Conservation (phyloP, 2,797 vertebrate genomes). For the Nannoperca australis region DNA sequence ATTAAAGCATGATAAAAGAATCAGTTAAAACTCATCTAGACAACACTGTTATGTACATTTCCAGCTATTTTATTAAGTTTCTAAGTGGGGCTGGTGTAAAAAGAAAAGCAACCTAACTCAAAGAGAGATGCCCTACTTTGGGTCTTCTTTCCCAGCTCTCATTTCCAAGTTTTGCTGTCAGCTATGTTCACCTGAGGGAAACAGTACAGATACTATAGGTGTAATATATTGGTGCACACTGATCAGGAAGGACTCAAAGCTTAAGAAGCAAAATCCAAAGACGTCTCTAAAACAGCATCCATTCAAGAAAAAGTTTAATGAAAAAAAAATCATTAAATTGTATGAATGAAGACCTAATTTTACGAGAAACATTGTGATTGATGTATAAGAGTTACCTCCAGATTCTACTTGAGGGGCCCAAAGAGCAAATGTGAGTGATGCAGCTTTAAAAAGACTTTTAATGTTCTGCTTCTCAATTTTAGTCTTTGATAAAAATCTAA, state of each 20-base stretch:
- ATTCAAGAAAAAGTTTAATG: too few relatives aligned
- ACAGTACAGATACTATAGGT: conserved; percentile 5
- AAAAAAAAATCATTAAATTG: too few relatives aligned
- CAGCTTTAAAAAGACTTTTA: background rate
- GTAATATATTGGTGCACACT: background rate
- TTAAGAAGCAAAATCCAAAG: background rate
- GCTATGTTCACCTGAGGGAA: background rate
- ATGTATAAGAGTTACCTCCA: background rate
- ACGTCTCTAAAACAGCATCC: background rate
- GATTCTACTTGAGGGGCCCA: too few relatives aligned
- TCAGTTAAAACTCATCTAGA: background rate
- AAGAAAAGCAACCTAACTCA: background rate
- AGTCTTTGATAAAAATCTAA: background rate
- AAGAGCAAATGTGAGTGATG: background rate
- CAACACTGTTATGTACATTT: background rate
- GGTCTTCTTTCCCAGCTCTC: background rate
- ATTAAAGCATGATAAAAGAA: background rate
- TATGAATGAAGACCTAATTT: too few relatives aligned
- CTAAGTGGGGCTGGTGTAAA: background rate
- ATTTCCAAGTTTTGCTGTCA: background rate
- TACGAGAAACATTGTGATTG: background rate
- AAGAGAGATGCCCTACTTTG: conserved; percentile 9
- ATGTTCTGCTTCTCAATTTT: background rate
- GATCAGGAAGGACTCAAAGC: background rate
- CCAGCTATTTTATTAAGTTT: background rate